Evolutionary conservation across 2,113 vertebrate genomes (phyloP), one percentile per base, ranked within the genome.

Genomic region (Petroica traversi): DNA sequence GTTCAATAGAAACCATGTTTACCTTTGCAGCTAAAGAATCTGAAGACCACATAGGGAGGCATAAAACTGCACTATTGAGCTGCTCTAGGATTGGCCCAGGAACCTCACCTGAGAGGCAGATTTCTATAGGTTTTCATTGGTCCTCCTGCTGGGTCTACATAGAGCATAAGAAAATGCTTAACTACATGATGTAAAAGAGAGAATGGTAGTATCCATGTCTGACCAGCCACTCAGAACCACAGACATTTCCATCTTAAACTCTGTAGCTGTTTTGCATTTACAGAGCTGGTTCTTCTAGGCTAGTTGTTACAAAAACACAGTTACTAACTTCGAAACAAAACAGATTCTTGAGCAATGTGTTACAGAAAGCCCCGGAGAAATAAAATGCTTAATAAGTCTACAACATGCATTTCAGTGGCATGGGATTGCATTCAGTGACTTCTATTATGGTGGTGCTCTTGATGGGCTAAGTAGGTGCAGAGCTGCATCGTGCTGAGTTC

Each of bases 291-390:
- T 73, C 36, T 26, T 34, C 49, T 45, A 57, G 25, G 29, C 54
- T 69, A 41, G 33, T 38, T 73, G 38, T 34, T 29, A 66, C 26
- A 88, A 77, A 93, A 90, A 76, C 52, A n/a, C 29, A 72, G 24
- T 34, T n/a, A 46, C 73, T 68, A 45, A 61, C 38, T 57, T 26
- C 45, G 45, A 64, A 90, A 67, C 88, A 40, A 90, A 67, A 90
- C 40, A 73, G 31, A 20, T 90, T 52, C 45, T 48, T 55, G 45
- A 79, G 54, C 45, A 49, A 79, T 52, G 38, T 13, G 14, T 52
- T 68, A 31, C 19, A 88, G 54, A 91, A 66, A 93, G 36, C 62
- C 63, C 41, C 31, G 11, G 58, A 73, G 75, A 80, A 91, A 88
- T 54, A 40, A 72, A 76, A 83, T 73, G 29, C 22, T 85, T 62